Base-by-base conservation (phyloP, 2,888 invertebrate genomes). In the Lymantria monacha region DNA sequence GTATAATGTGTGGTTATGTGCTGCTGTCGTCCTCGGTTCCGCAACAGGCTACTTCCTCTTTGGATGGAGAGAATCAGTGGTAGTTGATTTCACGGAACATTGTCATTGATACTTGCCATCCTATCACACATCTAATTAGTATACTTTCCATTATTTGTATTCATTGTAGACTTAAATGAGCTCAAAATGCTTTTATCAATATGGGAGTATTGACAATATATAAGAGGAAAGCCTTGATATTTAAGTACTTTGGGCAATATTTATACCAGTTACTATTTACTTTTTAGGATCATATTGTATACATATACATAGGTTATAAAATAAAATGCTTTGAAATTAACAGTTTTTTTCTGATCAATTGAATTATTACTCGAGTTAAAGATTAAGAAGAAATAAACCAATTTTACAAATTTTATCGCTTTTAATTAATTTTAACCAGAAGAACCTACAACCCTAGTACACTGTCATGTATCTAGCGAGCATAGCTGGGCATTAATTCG, bases 1-100 rank as follows among this genome's bases (percentile, higher is more conserved):
- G 0, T 98, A 97, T 93, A 98, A 98, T 79, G 95, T 95, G 13
- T 98, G 97, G 97, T 92, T 99, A 53, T 98, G 98, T 81, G 81
- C 97, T 44, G 97, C 97, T 0, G 96, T 98, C 0, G 95, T 97
- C 0, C 77, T 96, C 9, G 98, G 98, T 41, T 97, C 97, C 1
- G 97, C 96, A 0, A 93, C 95, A 10, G 98, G 98, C 15, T 98
- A 98, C 87, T 98, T 98, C 87, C 92, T 98, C 41, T 98, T 98
- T 78, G 98, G 98, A 50, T 98, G 98, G 98, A 97, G 97, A 75
- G 97, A 98, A 85, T 96, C 97, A 0, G 96, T 97, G 11, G 95
- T 97, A 47, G 97, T 98, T 2, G 98, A 98, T 82, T 96, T 97
- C 54, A 98, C 98, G 50, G 98, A 98, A 93, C 98, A 98, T 85